Conservation (phyloP, 2,113 vertebrate genomes). For the Ailurus styani region DNA sequence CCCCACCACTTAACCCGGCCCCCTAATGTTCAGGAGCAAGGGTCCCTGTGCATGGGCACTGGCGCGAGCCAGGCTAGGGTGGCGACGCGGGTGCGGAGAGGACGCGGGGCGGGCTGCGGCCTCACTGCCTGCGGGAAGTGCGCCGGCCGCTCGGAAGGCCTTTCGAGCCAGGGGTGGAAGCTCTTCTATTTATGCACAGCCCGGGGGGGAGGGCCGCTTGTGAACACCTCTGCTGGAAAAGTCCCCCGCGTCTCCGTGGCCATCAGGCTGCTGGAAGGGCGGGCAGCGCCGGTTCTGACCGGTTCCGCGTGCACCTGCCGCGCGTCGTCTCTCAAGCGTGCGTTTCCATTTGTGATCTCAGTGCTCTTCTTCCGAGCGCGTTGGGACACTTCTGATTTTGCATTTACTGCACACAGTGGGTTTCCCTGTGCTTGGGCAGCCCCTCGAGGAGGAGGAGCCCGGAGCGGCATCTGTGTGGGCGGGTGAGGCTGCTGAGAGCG, state of each 20-base stretch:
- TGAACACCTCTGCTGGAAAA: not conserved
- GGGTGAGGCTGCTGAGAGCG: not conserved
- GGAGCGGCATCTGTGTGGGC: accelerated
- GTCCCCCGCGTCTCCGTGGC: accelerated
- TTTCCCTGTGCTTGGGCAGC: not conserved
- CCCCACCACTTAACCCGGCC: not conserved
- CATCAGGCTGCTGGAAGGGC: not conserved
- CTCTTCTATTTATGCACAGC: not conserved
- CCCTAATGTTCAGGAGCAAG: not conserved
- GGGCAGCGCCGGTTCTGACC: accelerated
- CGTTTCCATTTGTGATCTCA: not conserved
- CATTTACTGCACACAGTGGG: not conserved
- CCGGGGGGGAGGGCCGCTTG: not conserved
- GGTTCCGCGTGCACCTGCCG: accelerated
- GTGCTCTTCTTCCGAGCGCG: not conserved
- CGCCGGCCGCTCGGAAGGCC: not conserved
- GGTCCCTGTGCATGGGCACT: not conserved
- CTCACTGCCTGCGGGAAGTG: not conserved
- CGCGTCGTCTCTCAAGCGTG: not conserved
- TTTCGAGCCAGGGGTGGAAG: not conserved
- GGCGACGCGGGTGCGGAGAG: accelerated
- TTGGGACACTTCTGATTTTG: not conserved
- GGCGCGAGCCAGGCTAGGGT: not conserved
- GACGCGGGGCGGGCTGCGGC: accelerated
- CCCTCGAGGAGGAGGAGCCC: not conserved